Conservation (phyloP, 2,113 vertebrate species). For the Eolophus roseicapilla region DNA sequence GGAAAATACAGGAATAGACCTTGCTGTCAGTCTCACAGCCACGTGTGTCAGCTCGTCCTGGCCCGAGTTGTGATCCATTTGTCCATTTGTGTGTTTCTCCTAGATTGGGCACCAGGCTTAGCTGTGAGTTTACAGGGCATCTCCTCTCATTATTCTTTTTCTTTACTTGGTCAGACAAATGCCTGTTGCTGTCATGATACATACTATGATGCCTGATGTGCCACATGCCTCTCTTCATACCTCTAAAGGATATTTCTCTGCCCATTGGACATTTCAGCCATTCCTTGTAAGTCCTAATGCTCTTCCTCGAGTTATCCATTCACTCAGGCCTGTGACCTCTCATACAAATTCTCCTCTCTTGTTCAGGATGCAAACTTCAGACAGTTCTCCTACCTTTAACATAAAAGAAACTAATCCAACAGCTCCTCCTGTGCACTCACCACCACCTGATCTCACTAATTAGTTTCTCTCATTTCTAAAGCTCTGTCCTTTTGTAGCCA, state of each 20-base stretch:
- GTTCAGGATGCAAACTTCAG: constrained; percentile 2
- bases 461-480: constrained; percentile 28
- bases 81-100: background rate
- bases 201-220: background rate
- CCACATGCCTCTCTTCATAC: background rate
- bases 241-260: background rate
- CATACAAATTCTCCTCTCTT: background rate
- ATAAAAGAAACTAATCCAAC: constrained; percentile 38
- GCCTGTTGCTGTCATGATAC: background rate
- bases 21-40: background rate
- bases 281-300: background rate
- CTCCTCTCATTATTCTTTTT: background rate
- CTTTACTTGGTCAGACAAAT: background rate
- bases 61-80: background rate
- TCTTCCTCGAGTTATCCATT: background rate
- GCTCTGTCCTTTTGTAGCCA: background rate
- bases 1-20: background rate
- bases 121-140: background rate
- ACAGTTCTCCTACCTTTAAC: background rate
- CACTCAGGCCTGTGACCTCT: background rate
- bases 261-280: background rate
- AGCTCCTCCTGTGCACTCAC: background rate
- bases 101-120: background rate
- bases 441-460: constrained; percentile 12
- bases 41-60: background rate